Percentiles rank a stretch among this genome's conserved stretches.
phyloP scores from a whole-genome alignment of 2,797 vertebrate species.

The Typhlichthys eigenmanni region DNA sequence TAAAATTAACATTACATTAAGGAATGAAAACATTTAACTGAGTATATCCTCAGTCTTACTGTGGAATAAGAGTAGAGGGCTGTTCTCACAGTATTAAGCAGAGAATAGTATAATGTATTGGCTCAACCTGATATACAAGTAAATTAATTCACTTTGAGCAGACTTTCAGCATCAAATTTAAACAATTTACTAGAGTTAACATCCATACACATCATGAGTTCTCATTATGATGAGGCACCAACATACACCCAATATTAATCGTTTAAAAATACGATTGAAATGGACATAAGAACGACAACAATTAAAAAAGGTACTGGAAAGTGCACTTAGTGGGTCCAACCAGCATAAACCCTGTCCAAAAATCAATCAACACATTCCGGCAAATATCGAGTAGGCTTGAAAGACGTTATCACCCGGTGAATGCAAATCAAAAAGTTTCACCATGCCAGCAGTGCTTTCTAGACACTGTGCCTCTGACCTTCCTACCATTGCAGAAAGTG shows the following conservation, averaged over 20 bases:
- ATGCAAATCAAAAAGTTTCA: not conserved
- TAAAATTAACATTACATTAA: conserved; percentile 55
- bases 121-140: conserved; percentile 17
- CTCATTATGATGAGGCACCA: conserved; percentile 49
- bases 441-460: not conserved
- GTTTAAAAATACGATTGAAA: conserved; percentile 42
- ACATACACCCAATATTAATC: conserved; percentile 38
- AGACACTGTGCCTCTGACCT: conserved; percentile 4
- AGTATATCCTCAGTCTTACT: conserved; percentile 33
- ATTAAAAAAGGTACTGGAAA: conserved; percentile 66
- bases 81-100: conserved; percentile 18
- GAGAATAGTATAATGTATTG: conserved; percentile 20
- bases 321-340: conserved; percentile 72
- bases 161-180: conserved; percentile 40
- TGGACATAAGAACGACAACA: conserved; percentile 59
- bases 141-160: conserved; percentile 25
- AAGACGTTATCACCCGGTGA: conserved; percentile 3
- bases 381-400: not conserved
- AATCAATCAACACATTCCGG: conserved; percentile 16
- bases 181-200: conserved; percentile 23
- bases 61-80: conserved; percentile 27
- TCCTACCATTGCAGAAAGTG: not conserved
- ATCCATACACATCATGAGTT: conserved; percentile 16
- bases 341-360: conserved; percentile 43
- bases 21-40: conserved; percentile 47